These are phyloP conservation scores for Platycheirus albimanus DNA, from an alignment of 2,888 invertebrate species.

Conservation along the genomic window DNA sequence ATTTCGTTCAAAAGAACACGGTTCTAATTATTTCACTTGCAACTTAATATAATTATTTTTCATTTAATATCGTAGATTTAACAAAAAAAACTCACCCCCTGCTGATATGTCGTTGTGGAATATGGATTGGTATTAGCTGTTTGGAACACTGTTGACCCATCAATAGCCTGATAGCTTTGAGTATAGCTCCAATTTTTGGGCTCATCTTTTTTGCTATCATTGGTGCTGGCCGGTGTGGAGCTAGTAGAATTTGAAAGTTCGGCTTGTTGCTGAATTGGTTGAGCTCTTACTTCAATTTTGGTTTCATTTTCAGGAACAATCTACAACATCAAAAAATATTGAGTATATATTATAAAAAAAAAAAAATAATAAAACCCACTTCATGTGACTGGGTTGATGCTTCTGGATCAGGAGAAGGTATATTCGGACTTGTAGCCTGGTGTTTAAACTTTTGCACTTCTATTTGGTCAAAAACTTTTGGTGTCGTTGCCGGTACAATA, in stretches of 20 bases:
- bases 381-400: constrained; percentile 55
- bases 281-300: constrained; percentile 49
- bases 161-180: constrained; percentile 81
- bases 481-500: constrained; percentile 35
- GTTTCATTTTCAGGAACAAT: constrained; percentile 48
- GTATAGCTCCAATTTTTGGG: constrained; percentile 81
- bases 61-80: too few species aligned
- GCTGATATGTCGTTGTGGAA: constrained; percentile 82
- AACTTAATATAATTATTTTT: too few species aligned
- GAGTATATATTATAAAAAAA: neutral
- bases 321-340: neutral
- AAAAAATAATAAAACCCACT: constrained; percentile 30
- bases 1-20: too few species aligned
- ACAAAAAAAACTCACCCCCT: constrained; percentile 81
- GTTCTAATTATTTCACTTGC: too few species aligned
- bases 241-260: constrained; percentile 80
- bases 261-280: constrained; percentile 66
- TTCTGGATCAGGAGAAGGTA: constrained; percentile 78
- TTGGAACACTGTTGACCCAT: constrained; percentile 81
- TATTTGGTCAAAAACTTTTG: constrained; percentile 79
- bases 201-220: constrained; percentile 76
- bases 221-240: constrained; percentile 80
- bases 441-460: constrained; percentile 82
- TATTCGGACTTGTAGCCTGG: constrained; percentile 83
- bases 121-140: constrained; percentile 80